Percentiles rank a stretch among this genome's conserved stretches.
phyloP scores from a whole-genome alignment of 2,797 vertebrate genomes.

The Enoplosus armatus region DNA sequence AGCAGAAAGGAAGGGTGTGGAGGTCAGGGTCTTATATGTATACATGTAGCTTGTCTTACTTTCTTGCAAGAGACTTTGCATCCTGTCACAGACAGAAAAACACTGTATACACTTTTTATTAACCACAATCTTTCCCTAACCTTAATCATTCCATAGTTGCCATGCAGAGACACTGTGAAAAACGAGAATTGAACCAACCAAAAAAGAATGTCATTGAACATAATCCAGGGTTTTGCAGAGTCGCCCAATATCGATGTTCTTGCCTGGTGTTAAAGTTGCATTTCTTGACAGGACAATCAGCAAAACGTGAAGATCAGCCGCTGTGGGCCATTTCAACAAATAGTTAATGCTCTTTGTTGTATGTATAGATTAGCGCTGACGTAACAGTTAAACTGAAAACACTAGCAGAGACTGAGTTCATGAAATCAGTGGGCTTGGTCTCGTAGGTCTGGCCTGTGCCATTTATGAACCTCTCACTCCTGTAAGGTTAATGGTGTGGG shows the following conservation, averaged over 20 bases:
- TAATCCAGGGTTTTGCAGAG: background rate
- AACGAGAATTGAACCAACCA: background rate
- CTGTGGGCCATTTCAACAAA: background rate
- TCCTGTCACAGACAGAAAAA: background rate
- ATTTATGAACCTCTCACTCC: slow-evolving; percentile 59
- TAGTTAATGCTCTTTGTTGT: background rate
- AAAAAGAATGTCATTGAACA: background rate
- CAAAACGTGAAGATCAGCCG: background rate
- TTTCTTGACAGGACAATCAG: background rate
- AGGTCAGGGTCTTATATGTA: background rate
- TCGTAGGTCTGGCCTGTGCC: slow-evolving; percentile 34
- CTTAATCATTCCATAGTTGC: background rate
- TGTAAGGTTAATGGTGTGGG: slow-evolving; percentile 76
- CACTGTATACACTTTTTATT: background rate
- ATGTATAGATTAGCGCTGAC: background rate
- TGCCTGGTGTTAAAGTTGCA: background rate
- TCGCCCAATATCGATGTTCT: background rate
- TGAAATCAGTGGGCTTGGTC: slow-evolving; percentile 20
- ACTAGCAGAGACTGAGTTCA: slow-evolving; percentile 17
- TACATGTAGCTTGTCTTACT: background rate
- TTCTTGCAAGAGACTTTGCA: background rate
- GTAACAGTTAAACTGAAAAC: background rate
- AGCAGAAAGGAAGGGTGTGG: background rate
- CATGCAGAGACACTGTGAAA: background rate
- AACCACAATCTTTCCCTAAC: background rate